phyloP scores from a whole-genome alignment of 2,888 invertebrate species.

The Zhuqinia jingwanae region DNA sequence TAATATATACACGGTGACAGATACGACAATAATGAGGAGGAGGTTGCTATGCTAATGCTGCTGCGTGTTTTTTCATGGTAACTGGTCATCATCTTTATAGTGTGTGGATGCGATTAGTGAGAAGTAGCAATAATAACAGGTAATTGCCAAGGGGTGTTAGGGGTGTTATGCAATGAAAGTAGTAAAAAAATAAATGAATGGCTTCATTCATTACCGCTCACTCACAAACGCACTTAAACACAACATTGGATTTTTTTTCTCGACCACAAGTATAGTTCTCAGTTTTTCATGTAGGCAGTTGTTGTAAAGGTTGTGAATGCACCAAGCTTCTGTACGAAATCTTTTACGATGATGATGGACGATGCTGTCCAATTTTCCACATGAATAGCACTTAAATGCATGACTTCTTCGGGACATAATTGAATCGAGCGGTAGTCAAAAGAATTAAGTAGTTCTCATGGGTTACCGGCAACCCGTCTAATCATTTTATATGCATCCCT shows the following conservation, averaged over 20 bases:
- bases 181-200: slow-evolving; percentile 35
- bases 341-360: not conserved
- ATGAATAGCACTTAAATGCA: slow-evolving; percentile 50
- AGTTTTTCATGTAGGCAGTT: no score
- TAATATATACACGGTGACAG: slow-evolving; percentile 4
- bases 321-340: no score
- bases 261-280: slow-evolving; percentile 26
- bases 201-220: slow-evolving; percentile 31
- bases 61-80: not conserved
- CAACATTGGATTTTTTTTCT: not conserved
- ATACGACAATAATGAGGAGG: not conserved
- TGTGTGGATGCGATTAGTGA: slow-evolving; percentile 48
- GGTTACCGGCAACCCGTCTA: slow-evolving; percentile 34
- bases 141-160: slow-evolving; percentile 44
- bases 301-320: no score
- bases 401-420: slow-evolving; percentile 39
- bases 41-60: no score
- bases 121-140: slow-evolving; percentile 46
- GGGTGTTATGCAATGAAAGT: slow-evolving; percentile 50
- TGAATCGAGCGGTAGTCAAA: slow-evolving; percentile 23
- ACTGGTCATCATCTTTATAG: slow-evolving; percentile 42
- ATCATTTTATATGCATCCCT: no score
- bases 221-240: no score
- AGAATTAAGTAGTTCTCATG: slow-evolving; percentile 31
- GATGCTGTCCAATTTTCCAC: slow-evolving; percentile 48